Percentiles rank a stretch among this genome's conserved stretches.
Conservation (phyloP, 1,140 invertebrate species). For the Holcopasites calliopsidis region DNA sequence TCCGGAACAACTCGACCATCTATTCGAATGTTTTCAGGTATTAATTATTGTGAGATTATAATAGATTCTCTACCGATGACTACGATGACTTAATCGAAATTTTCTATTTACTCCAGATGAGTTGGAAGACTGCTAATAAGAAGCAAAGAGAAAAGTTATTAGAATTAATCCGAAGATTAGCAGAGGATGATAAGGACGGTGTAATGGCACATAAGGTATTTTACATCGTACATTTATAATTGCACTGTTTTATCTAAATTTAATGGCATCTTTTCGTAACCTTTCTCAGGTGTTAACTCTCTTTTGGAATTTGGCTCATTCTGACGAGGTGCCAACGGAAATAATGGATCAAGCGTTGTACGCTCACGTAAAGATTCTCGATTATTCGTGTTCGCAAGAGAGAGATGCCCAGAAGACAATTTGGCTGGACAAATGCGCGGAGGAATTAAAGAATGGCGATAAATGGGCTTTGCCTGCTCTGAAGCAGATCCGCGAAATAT, state of each 20-base stretch:
- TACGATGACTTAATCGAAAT: constrained; percentile 11
- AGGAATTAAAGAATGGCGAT: constrained; percentile 93
- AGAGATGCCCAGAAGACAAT: constrained; percentile 97
- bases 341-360: constrained; percentile 98
- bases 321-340: constrained; percentile 97
- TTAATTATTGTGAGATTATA: constrained; percentile 18
- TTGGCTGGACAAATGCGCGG: constrained; percentile 97
- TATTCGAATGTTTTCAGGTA: constrained; percentile 98
- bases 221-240: neutral
- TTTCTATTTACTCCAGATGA: constrained; percentile 83
- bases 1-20: constrained; percentile 97
- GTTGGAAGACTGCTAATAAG: constrained; percentile 97
- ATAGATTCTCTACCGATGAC: neutral
- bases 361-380: constrained; percentile 98
- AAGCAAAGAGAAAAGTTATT: constrained; percentile 97
- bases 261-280: constrained; percentile 33
- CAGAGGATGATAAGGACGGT: constrained; percentile 99
- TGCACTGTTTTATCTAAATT: neutral
- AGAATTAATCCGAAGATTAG: constrained; percentile 95
- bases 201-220: constrained; percentile 98
- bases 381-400: constrained; percentile 98
- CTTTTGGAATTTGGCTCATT: constrained; percentile 98
- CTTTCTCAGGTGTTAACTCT: constrained; percentile 90
- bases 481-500: constrained; percentile 98
- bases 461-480: constrained; percentile 96